Percentiles rank a stretch among this genome's conserved stretches.
Conservation (phyloP, 2,888 invertebrate species). For the Drosophila vallismaia region DNA sequence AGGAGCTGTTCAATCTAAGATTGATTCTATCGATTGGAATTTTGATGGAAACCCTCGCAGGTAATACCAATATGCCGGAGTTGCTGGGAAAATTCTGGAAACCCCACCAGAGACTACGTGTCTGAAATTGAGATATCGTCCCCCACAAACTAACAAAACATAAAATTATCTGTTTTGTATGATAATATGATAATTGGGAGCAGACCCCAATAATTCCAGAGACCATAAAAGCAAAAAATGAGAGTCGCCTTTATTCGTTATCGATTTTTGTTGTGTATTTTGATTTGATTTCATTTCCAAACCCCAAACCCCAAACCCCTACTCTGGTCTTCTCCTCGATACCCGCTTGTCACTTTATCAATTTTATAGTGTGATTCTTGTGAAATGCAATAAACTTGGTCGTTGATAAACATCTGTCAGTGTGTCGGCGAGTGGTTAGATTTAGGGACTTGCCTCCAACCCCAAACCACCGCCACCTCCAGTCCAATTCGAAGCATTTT, state of each 20-base stretch:
- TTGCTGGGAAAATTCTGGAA: slow-evolving; percentile 6
- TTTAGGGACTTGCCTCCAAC: slow-evolving; percentile 1
- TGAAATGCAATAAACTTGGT: slow-evolving; percentile 68
- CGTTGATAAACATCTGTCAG: slow-evolving; percentile 70
- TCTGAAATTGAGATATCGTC: slow-evolving; percentile 8
- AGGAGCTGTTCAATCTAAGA: neutral
- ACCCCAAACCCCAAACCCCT: neutral
- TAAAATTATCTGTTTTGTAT: slow-evolving; percentile 27
- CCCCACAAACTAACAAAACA: slow-evolving; percentile 5
- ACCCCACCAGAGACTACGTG: slow-evolving; percentile 20
- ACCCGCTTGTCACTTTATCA: slow-evolving; percentile 57
- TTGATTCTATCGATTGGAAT: slow-evolving; percentile 21
- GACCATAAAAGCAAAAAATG: slow-evolving; percentile 22
- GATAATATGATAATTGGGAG: slow-evolving; percentile 40
- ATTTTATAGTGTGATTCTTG: slow-evolving; percentile 70
- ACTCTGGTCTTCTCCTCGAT: neutral
- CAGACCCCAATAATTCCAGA: slow-evolving; percentile 27
- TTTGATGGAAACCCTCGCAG: slow-evolving; percentile 15
- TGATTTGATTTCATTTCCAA: slow-evolving; percentile 20
- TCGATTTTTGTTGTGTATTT: slow-evolving; percentile 36
- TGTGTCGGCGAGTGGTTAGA: slow-evolving; percentile 26
- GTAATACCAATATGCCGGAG: neutral
- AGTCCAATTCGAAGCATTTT: slow-evolving; percentile 32
- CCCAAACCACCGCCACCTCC: neutral
- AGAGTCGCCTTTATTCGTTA: slow-evolving; percentile 12